Percentiles rank a stretch among this genome's conserved stretches.
Evolutionary conservation across 2,888 invertebrate genomes (phyloP).

Genomic region (Zygothrica quintamaculata): DNA sequence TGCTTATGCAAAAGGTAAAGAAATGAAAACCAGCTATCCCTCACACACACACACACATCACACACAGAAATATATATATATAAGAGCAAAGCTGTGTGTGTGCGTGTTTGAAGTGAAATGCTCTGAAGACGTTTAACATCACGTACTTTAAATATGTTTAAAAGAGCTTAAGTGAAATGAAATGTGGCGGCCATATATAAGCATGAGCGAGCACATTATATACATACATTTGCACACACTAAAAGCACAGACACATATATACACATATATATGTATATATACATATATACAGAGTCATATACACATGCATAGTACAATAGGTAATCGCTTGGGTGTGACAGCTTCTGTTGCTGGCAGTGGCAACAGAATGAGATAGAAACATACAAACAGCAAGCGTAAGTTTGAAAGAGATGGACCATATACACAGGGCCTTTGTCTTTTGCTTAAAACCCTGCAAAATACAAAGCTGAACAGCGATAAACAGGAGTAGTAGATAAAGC

Average conservation of each 20-base stretch:
- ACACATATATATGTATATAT: neutral
- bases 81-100: slow-evolving; percentile 22
- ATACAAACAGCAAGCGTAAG: neutral
- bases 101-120: slow-evolving; percentile 39
- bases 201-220: slow-evolving; percentile 22
- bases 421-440: slow-evolving; percentile 42
- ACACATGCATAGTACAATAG: slow-evolving; percentile 16
- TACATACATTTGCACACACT: slow-evolving; percentile 24
- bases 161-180: slow-evolving; percentile 76
- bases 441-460: too few species aligned
- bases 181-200: slow-evolving; percentile 44
- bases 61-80: neutral
- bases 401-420: slow-evolving; percentile 5
- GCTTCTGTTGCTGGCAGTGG: slow-evolving; percentile 48
- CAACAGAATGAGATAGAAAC: neutral
- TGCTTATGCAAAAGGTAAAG: slow-evolving; percentile 71
- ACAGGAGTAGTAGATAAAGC: too few species aligned
- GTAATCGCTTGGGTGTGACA: slow-evolving; percentile 42
- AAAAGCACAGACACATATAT: slow-evolving; percentile 10
- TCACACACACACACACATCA: slow-evolving; percentile 20
- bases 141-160: slow-evolving; percentile 80
- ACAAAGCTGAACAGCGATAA: too few species aligned
- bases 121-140: slow-evolving; percentile 72
- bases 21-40: slow-evolving; percentile 25
- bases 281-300: neutral